Percentiles rank a stretch among this genome's conserved stretches.
Conservation (phyloP, 2,888 invertebrate genomes). For the Cantharis lateralis region DNA sequence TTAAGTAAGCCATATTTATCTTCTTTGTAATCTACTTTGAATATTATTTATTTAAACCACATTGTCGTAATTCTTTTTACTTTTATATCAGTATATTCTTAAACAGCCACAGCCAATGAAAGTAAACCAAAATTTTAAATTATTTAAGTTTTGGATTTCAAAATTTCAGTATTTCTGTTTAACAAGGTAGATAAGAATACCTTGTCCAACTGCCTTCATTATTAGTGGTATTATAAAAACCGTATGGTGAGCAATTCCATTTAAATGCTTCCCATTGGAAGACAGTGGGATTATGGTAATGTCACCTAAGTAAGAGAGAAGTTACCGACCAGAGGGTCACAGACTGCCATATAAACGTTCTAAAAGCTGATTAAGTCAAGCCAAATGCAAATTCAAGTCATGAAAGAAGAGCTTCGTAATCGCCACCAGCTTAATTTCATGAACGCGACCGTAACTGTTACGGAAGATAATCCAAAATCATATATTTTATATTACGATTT, state of each 20-base stretch:
- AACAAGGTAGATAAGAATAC: constrained; percentile 32
- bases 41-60: not conserved
- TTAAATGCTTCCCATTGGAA: constrained; percentile 40
- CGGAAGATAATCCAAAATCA: constrained; percentile 31
- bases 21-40: constrained; percentile 3
- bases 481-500: constrained; percentile 37
- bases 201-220: constrained; percentile 46
- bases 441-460: constrained; percentile 33
- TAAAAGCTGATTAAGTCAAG: constrained; percentile 44
- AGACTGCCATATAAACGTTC: constrained; percentile 38
- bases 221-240: constrained; percentile 44
- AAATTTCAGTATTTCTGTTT: not conserved
- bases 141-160: not conserved
- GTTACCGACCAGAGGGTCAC: constrained; percentile 39
- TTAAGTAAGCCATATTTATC: constrained; percentile 28
- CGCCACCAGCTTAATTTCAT: constrained; percentile 41
- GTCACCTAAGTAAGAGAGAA: constrained; percentile 41
- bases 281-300: constrained; percentile 45
- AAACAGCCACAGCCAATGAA: too few species aligned
- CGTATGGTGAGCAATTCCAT: constrained; percentile 41
- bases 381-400: constrained; percentile 42
- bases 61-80: not conserved
- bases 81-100: not conserved
- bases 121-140: not conserved
- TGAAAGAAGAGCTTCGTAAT: constrained; percentile 43